phyloP scores from a whole-genome alignment of 2,888 invertebrate genomes.

The Drosophila peninsularis region DNA sequence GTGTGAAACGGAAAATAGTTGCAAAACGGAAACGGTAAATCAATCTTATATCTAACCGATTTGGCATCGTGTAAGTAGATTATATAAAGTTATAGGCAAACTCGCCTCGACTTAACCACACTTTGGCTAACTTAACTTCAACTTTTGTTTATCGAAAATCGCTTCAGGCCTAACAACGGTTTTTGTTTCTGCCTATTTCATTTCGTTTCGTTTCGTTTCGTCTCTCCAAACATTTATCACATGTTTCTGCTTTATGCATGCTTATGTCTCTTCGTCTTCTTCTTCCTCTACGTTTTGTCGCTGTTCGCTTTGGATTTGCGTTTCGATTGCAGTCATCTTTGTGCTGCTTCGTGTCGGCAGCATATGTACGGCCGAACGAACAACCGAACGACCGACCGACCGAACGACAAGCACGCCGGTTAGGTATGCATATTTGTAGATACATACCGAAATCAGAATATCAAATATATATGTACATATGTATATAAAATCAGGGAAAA shows the following conservation, averaged over 20 bases:
- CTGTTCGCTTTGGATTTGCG: conserved; percentile 32
- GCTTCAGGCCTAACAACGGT: background rate
- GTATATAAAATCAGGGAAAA: conserved; percentile 25
- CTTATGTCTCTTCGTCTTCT: conserved; percentile 30
- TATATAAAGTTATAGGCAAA: conserved; percentile 32
- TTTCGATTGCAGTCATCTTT: conserved; percentile 47
- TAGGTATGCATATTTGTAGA: conserved; percentile 43
- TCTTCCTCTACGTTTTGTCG: conserved; percentile 1
- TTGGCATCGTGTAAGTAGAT: conserved; percentile 33
- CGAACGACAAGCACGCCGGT: conserved; percentile 41
- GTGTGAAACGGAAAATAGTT: conserved; percentile 1
- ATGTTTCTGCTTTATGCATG: conserved; percentile 32
- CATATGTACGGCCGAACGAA: conserved; percentile 20
- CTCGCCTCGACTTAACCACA: conserved; percentile 55
- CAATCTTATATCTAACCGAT: background rate
- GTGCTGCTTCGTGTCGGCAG: conserved; percentile 26
- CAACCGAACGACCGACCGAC: conserved; percentile 26
- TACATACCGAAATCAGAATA: conserved; percentile 52
- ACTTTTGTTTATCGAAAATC: conserved; percentile 5
- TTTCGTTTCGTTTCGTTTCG: conserved; percentile 4
- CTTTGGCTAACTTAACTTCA: conserved; percentile 15
- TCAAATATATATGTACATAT: no score
- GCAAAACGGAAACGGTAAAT: background rate
- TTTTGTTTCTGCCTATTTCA: background rate
- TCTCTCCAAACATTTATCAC: conserved; percentile 26